Conservation (phyloP, 2,888 invertebrate genomes). For the Stegophylla sp. region DNA sequence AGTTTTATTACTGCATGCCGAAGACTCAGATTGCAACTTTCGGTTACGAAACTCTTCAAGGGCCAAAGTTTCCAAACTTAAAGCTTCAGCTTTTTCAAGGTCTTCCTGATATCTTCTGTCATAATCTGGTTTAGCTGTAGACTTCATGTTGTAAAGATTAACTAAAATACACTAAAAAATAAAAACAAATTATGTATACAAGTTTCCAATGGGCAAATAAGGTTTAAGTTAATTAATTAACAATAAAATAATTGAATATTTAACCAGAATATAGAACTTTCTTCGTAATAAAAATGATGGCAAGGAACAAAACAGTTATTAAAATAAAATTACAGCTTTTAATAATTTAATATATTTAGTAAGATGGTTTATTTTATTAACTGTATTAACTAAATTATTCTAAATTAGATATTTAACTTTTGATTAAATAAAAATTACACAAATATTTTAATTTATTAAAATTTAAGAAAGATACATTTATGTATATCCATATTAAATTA, state of each 20-base stretch:
- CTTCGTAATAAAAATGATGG: too few species aligned
- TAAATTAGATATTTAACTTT: too few species aligned
- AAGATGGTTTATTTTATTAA: too few species aligned
- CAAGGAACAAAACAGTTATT: too few species aligned
- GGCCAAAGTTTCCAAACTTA: conserved; percentile 85
- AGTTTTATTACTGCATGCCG: background rate
- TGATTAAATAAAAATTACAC: too few species aligned
- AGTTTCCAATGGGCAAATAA: background rate
- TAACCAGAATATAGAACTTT: too few species aligned
- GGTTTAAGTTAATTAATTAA: background rate
- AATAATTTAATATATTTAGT: too few species aligned
- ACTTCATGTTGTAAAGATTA: conserved; percentile 51
- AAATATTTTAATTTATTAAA: too few species aligned
- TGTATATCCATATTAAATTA: too few species aligned
- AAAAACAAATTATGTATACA: background rate
- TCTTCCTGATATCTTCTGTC: conserved; percentile 86
- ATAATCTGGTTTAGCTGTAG: conserved; percentile 68
- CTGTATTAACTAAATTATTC: too few species aligned
- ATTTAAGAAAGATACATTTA: too few species aligned
- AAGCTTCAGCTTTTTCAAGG: conserved; percentile 84
- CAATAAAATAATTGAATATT: background rate
- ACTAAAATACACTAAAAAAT: conserved; percentile 44
- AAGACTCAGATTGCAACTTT: conserved; percentile 66
- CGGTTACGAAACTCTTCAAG: conserved; percentile 80
- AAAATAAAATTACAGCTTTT: too few species aligned